Evolutionary conservation across 2,113 vertebrate genomes (phyloP).

Genomic region (Leucoraja erinaceus): DNA sequence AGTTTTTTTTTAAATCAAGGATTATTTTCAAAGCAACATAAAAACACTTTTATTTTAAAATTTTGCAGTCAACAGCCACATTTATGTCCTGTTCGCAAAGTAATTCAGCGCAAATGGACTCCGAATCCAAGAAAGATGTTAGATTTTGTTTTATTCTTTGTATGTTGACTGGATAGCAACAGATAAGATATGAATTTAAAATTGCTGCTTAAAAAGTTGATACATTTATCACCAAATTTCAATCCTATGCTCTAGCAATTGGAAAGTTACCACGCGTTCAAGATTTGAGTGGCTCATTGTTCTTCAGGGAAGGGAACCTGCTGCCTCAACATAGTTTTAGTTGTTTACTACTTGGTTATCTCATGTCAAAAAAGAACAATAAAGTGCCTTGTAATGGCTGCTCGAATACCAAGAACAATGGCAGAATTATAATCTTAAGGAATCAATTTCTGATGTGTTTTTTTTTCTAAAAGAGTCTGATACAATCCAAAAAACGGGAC

Average conservation of each 20-base stretch:
- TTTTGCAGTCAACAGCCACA: neutral
- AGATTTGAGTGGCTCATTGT: neutral
- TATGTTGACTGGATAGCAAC: neutral
- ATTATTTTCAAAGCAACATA: neutral
- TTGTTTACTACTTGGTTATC: neutral
- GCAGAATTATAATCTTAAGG: neutral
- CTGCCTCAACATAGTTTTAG: neutral
- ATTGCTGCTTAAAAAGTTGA: neutral
- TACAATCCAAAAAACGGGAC: neutral
- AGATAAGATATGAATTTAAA: neutral
- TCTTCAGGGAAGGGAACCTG: neutral
- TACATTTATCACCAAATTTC: neutral
- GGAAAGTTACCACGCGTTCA: neutral
- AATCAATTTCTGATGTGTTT: neutral
- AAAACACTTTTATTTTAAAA: neutral
- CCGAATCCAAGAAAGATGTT: neutral
- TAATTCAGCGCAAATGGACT: too few species aligned
- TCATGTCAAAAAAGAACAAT: neutral
- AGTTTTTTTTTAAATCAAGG: neutral
- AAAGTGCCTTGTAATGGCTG: neutral
- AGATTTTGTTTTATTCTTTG: neutral
- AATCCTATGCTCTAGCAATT: neutral
- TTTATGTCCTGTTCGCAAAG: neutral
- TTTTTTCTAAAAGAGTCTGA: neutral
- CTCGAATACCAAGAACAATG: neutral